Evolutionary conservation across 2,888 invertebrate genomes (phyloP).

Genomic region (Mythimna vitellina): DNA sequence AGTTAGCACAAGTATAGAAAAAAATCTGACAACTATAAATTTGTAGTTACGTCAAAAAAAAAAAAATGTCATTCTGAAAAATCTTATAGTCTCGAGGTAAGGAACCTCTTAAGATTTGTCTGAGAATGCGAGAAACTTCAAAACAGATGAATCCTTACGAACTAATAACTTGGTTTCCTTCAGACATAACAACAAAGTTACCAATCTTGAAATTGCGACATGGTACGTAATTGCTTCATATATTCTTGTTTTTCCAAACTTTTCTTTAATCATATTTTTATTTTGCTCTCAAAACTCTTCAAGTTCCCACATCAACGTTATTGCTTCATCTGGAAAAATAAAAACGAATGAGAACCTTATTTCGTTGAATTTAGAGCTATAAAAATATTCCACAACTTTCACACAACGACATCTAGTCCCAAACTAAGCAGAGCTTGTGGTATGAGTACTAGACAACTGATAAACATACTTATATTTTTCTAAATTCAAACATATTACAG

Average conservation of each 20-base stretch:
- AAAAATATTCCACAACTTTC: too few relatives aligned
- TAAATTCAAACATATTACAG: too few relatives aligned
- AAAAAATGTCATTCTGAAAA: too few relatives aligned
- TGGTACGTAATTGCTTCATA: constrained; percentile 40
- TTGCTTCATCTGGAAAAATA: constrained; percentile 20
- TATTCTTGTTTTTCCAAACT: constrained; percentile 36
- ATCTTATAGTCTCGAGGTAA: neutral
- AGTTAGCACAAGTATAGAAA: too few relatives aligned
- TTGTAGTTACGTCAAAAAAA: too few relatives aligned
- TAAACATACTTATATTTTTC: too few relatives aligned
- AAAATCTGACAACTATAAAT: too few relatives aligned
- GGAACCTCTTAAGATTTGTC: neutral
- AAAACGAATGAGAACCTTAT: constrained; percentile 8
- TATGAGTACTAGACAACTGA: too few relatives aligned
- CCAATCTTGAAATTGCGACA: constrained; percentile 23
- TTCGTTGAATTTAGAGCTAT: too few relatives aligned
- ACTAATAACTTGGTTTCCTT: constrained; percentile 15
- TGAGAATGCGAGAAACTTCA: constrained; percentile 5
- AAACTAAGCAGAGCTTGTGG: too few relatives aligned
- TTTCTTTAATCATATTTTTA: constrained; percentile 41
- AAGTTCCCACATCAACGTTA: constrained; percentile 32
- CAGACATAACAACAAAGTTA: constrained; percentile 32
- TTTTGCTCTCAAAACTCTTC: constrained; percentile 37
- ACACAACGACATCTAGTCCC: too few relatives aligned
- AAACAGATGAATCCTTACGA: constrained; percentile 27